A percentile compares a stretch with the other conserved stretches of the same genome.
Conservation (phyloP, 2,888 invertebrate species). For the Polymixis flavicincta region DNA sequence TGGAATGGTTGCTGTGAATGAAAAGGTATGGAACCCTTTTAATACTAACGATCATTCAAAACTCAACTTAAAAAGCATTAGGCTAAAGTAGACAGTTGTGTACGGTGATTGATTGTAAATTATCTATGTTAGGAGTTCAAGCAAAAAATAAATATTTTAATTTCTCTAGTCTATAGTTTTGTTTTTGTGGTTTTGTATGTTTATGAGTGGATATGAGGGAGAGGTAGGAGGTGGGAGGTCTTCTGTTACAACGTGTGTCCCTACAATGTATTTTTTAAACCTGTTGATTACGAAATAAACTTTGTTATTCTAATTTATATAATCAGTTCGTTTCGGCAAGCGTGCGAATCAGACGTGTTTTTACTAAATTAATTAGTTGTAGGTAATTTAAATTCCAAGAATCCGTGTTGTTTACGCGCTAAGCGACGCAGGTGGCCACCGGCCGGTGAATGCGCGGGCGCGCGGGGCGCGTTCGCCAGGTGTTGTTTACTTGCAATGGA, state of each 20-base stretch:
- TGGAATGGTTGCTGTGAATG: conserved; percentile 80
- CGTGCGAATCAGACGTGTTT: too few species aligned
- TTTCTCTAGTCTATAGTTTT: not conserved
- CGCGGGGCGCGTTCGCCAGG: too few species aligned
- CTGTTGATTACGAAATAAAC: not conserved
- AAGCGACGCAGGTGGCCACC: too few species aligned
- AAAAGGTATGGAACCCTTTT: conserved; percentile 70
- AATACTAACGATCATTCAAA: not conserved
- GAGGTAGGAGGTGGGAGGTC: too few species aligned
- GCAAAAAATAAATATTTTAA: not conserved
- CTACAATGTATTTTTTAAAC: not conserved
- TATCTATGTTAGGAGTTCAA: not conserved
- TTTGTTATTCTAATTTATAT: not conserved
- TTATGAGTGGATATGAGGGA: not conserved
- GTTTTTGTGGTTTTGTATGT: not conserved
- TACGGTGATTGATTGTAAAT: not conserved
- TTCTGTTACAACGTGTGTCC: not conserved
- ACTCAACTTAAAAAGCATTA: not conserved
- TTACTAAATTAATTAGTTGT: too few species aligned
- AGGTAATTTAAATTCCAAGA: too few species aligned
- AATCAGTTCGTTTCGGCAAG: too few species aligned
- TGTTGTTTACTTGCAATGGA: too few species aligned
- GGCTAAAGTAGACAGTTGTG: not conserved
- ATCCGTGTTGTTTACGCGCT: too few species aligned
- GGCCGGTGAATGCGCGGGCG: too few species aligned